Base-by-base conservation (phyloP, 2,113 vertebrate genomes). In the Apaloderma vittatum region DNA sequence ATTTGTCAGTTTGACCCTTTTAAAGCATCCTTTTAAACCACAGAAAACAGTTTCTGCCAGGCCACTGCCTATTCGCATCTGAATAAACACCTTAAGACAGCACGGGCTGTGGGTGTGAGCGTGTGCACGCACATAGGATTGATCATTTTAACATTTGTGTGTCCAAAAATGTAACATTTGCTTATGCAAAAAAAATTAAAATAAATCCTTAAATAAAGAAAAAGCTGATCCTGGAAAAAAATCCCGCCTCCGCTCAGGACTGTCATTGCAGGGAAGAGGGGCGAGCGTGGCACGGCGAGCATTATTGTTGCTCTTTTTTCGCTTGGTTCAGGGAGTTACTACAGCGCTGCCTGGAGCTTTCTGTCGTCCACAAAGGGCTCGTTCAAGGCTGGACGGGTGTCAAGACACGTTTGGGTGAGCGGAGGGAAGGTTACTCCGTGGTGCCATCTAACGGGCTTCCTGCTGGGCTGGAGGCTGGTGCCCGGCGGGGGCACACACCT, bases 381-480 rank as follows among this genome's bases (percentile, higher is more conserved):
- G 46, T 3, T 46, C 21, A 18, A 26, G 70, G 61, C 88, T 88
- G 91, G 81, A 72, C 2, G 1, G 14, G 37, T 8, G 58, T 83
- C 70, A 29, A 46, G 77, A 14, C 34, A 36, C 19, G 8, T 88
- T 29, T 70, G n/a, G 32, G 48, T 2, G 4, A 62, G 76, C 58
- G 55, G 46, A 55, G 57, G 86, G 63, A 65, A 29, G 19, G 49
- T 74, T 93, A 61, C 76, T 94, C 85, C 8, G 7, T 94, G 93
- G 92, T 96, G 66, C 96, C 97, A 94, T 81, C 98, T 97, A 87
- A 90, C 1, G 96, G 72, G 96, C 51, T 61, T 4, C 8, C 57
- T 8, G 7, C 0, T 2, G 62, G 79, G 17, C 8, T 32, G 2
- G 2, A 3, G 16, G 65, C 68, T 20, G 29, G 7, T 40, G 34